Evolutionary conservation across 2,888 invertebrate genomes (phyloP).

Genomic region (Aphelenchoides bicaudatus): DNA sequence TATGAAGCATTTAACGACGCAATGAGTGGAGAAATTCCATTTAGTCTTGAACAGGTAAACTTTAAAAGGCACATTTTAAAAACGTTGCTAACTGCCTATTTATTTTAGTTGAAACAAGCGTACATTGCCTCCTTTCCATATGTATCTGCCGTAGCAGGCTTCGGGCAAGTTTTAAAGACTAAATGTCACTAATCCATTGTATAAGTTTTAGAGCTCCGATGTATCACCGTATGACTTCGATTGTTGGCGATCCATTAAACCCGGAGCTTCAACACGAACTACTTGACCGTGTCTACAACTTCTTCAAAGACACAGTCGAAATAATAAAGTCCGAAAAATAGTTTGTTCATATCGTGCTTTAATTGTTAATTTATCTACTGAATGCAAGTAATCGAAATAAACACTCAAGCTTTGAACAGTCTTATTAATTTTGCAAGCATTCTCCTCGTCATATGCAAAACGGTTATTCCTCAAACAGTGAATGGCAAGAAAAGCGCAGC

Average conservation of each 20-base stretch:
- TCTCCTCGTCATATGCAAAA: no score
- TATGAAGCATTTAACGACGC: constrained; percentile 21
- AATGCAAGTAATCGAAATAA: no score
- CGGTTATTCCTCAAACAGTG: no score
- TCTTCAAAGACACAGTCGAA: constrained; percentile 36
- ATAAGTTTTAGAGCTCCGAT: no score
- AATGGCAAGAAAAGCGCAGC: no score
- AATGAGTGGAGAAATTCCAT: constrained; percentile 23
- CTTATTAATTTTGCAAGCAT: no score
- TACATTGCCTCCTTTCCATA: constrained; percentile 28
- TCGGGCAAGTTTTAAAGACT: no score
- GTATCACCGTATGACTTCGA: constrained; percentile 36
- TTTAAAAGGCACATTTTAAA: neutral
- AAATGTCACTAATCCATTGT: no score
- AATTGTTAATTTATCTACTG: no score
- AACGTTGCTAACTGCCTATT: neutral
- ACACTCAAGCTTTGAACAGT: no score
- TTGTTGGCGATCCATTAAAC: constrained; percentile 27
- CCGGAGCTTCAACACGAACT: constrained; percentile 27
- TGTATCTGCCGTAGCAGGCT: constrained; percentile 24
- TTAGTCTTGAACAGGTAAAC: constrained; percentile 28
- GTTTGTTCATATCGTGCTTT: no score
- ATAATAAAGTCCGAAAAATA: no score
- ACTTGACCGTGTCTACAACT: constrained; percentile 23
- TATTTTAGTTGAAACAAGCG: constrained; percentile 29